Percentiles rank a stretch among this genome's conserved stretches.
Conservation (phyloP, 2,113 vertebrate genomes). For the Thamnaconus septentrionalis region DNA sequence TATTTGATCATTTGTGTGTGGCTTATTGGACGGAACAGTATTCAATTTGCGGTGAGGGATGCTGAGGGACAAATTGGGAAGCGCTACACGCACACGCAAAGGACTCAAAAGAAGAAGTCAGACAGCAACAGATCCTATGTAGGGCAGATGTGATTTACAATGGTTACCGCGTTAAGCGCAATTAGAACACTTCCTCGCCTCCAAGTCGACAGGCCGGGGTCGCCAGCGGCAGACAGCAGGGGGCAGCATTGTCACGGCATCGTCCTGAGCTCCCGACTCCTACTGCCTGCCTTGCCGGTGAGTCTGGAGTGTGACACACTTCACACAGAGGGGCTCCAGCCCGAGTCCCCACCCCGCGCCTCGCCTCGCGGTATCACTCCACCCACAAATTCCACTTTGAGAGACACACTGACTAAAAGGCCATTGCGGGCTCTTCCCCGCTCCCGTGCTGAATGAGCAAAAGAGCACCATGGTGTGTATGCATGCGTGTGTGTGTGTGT, state of each 20-base stretch:
- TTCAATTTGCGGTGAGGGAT: constrained; percentile 60
- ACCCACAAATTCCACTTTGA: constrained; percentile 22
- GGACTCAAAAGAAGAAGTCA: background rate
- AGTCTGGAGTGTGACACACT: constrained; percentile 39
- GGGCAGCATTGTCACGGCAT: constrained; percentile 71
- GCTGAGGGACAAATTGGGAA: constrained; percentile 19
- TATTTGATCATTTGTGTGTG: constrained; percentile 60
- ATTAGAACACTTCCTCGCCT: constrained; percentile 35
- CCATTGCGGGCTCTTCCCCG: constrained; percentile 12
- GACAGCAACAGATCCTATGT: constrained; percentile 28
- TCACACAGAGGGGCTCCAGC: constrained; percentile 35
- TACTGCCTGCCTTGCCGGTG: constrained; percentile 19
- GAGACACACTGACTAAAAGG: constrained; percentile 21
- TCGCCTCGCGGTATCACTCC: constrained; percentile 31
- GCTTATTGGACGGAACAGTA: constrained; percentile 45
- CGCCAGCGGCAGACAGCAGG: constrained; percentile 50
- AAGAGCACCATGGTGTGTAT: background rate
- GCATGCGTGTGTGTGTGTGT: background rate
- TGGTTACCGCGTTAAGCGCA: constrained; percentile 32
- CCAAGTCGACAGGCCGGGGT: no score
- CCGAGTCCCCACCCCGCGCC: constrained; percentile 33
- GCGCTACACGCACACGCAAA: constrained; percentile 8
- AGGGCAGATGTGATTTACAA: constrained; percentile 51
- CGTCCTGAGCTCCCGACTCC: background rate
- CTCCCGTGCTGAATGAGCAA: constrained; percentile 16